These are phyloP conservation scores for Drosophila lini DNA, from an alignment of 1,140 invertebrate species.

Conservation along the genomic window DNA sequence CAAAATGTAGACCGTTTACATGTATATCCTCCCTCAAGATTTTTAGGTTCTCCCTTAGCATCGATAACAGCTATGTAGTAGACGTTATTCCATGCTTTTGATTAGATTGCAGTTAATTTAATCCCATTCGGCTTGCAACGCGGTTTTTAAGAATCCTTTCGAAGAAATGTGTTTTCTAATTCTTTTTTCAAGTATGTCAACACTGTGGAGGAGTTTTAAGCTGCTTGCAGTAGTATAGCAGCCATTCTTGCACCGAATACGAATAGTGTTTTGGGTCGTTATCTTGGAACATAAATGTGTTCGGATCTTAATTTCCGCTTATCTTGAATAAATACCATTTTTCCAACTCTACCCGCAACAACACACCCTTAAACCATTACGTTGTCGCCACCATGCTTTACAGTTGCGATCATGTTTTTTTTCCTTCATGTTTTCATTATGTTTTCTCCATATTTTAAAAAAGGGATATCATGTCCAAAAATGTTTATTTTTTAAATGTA, in stretches of 20 bases:
- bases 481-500: neutral
- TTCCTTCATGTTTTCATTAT: neutral
- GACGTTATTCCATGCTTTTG: too few relatives aligned
- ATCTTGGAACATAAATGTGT: neutral
- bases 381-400: neutral
- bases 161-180: slow-evolving; percentile 8
- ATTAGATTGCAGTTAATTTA: too few relatives aligned
- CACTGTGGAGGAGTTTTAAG: slow-evolving; percentile 3
- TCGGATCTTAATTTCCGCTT: neutral
- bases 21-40: too few relatives aligned
- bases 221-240: slow-evolving; percentile 1
- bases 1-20: too few relatives aligned
- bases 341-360: neutral
- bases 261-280: neutral
- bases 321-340: neutral
- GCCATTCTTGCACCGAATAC: slow-evolving; percentile 5
- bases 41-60: too few relatives aligned
- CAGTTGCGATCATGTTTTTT: neutral
- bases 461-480: neutral
- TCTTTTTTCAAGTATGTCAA: slow-evolving; percentile 2
- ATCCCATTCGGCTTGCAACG: too few relatives aligned
- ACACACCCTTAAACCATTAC: neutral
- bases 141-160: too few relatives aligned
- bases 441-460: neutral
- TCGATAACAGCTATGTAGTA: too few relatives aligned